Conservation (phyloP, 2,113 vertebrate genomes). For the Enhydra lutris region DNA sequence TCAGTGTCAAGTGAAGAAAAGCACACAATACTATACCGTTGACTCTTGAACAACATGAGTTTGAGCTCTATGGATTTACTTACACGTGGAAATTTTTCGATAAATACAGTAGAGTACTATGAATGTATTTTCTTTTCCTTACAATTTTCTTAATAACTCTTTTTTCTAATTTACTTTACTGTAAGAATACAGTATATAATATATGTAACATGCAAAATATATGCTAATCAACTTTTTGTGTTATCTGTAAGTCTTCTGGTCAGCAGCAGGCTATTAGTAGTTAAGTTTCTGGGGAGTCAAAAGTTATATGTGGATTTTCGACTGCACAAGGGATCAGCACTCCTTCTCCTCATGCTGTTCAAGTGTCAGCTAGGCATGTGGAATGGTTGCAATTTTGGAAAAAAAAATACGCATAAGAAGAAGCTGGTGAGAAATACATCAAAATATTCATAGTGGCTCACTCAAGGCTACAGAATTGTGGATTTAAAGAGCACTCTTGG, state of each 20-base stretch:
- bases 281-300: not conserved
- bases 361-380: not conserved
- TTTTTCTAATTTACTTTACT: not conserved
- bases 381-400: not conserved
- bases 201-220: not conserved
- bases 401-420: not conserved
- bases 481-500: not conserved
- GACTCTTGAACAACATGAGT: not conserved
- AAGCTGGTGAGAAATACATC: not conserved
- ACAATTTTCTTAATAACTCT: not conserved
- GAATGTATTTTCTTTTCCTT: not conserved
- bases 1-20: not conserved
- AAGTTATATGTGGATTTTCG: not conserved
- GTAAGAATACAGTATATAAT: not conserved
- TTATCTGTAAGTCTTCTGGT: not conserved
- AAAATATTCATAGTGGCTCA: constrained; percentile 17
- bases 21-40: not conserved
- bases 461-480: not conserved
- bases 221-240: not conserved
- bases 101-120: not conserved
- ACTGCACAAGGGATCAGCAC: not conserved
- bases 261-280: not conserved
- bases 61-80: not conserved
- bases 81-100: not conserved
- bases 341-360: not conserved